These are phyloP conservation scores for Gephyroberyx darwinii DNA, from an alignment of 2,797 vertebrate genomes.

Conservation along the genomic window DNA sequence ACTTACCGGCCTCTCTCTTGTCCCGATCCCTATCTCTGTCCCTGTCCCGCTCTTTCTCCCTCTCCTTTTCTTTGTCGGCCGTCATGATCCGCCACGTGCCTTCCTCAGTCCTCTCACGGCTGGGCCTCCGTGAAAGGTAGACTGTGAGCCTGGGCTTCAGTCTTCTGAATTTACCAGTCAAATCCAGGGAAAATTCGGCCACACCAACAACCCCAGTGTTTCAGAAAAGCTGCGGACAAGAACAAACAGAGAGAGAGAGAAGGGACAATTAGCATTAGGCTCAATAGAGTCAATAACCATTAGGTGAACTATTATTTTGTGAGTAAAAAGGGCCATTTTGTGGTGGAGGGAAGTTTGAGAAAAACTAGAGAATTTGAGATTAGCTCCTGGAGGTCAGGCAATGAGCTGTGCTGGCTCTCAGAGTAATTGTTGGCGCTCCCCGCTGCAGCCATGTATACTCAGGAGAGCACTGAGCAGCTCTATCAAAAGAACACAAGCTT, in stretches of 20 bases:
- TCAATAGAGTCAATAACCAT: constrained; percentile 10
- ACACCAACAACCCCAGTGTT: constrained; percentile 98
- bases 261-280: constrained; percentile 37
- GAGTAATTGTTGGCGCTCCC: constrained; percentile 65
- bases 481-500: constrained; percentile 75
- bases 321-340: constrained; percentile 19
- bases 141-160: constrained; percentile 99
- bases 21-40: constrained; percentile 94
- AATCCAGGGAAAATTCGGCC: constrained; percentile 99
- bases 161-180: constrained; percentile 99
- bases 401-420: constrained; percentile 58
- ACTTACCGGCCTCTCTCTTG: constrained; percentile 88
- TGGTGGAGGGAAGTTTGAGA: constrained; percentile 38
- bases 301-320: constrained; percentile 11
- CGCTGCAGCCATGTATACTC: constrained; percentile 65
- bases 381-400: constrained; percentile 57
- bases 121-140: constrained; percentile 99
- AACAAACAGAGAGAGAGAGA: constrained; percentile 19
- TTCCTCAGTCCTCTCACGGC: constrained; percentile 99
- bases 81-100: constrained; percentile 99
- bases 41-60: constrained; percentile 92
- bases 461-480: constrained; percentile 70
- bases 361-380: constrained; percentile 35
- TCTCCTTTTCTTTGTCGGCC: constrained; percentile 98
- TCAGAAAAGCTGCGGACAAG: constrained; percentile 86